phyloP scores from a whole-genome alignment of 2,888 invertebrate genomes.

The Microchrysa polita region DNA sequence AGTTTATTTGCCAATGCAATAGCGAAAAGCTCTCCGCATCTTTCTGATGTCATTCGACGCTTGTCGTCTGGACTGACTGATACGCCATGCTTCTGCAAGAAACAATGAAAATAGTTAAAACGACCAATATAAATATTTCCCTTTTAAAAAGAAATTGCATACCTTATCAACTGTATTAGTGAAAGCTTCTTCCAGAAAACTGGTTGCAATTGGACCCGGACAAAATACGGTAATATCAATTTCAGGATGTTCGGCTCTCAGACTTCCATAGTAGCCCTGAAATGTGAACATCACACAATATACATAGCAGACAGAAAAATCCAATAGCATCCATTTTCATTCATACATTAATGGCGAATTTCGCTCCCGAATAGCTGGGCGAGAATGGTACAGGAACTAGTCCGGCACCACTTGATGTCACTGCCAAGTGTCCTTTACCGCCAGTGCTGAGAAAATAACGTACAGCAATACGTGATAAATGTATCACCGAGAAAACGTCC shows the following conservation, averaged over 20 bases:
- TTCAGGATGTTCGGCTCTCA: conserved; percentile 68
- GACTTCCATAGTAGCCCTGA: conserved; percentile 77
- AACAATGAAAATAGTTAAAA: not conserved
- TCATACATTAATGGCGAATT: conserved; percentile 79
- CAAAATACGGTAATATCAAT: conserved; percentile 75
- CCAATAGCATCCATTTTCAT: no score
- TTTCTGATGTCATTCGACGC: conserved; percentile 67
- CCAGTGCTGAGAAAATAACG: conserved; percentile 68
- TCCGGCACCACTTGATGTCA: conserved; percentile 80
- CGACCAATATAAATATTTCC: not conserved
- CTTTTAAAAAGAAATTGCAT: not conserved
- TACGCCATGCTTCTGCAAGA: conserved; percentile 58
- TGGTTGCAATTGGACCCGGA: conserved; percentile 80
- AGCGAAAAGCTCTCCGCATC: conserved; percentile 70
- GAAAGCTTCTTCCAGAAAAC: conserved; percentile 74
- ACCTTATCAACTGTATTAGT: conserved; percentile 70
- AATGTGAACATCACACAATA: conserved; percentile 1
- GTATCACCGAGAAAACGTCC: conserved; percentile 78
- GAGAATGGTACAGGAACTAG: conserved; percentile 74
- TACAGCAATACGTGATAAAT: conserved; percentile 75
- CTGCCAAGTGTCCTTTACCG: conserved; percentile 74
- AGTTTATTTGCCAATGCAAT: conserved; percentile 70
- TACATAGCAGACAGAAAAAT: conserved; percentile 1
- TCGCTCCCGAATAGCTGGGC: conserved; percentile 76
- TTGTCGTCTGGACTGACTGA: conserved; percentile 63